These are phyloP conservation scores for Liolophura sinensis DNA, from an alignment of 1,140 invertebrate species.

Conservation along the genomic window DNA sequence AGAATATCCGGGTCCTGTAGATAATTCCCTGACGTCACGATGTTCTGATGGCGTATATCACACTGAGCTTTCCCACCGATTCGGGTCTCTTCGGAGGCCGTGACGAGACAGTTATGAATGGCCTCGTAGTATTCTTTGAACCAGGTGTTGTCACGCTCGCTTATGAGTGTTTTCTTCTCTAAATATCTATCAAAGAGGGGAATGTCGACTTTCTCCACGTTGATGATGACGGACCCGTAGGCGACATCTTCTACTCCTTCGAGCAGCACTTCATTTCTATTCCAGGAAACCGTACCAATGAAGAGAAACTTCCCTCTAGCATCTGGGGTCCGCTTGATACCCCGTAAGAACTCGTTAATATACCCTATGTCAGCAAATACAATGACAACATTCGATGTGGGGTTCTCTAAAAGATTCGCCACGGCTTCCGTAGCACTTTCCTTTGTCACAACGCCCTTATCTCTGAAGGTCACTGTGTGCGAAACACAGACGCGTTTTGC, in stretches of 20 bases:
- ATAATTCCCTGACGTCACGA: conserved; percentile 32
- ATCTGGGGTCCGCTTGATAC: conserved; percentile 27
- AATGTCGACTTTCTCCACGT: conserved; percentile 32
- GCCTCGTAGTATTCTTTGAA: conserved; percentile 53
- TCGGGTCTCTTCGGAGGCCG: conserved; percentile 17
- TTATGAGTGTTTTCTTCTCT: conserved; percentile 34
- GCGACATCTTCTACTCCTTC: conserved; percentile 31
- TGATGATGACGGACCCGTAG: conserved; percentile 36
- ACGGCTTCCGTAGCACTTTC: conserved; percentile 44
- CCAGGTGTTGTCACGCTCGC: conserved; percentile 51
- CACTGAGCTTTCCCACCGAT: conserved; percentile 17
- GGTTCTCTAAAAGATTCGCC: conserved; percentile 33
- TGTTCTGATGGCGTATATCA: conserved; percentile 18
- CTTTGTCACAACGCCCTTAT: conserved; percentile 28
- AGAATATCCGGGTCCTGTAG: conserved; percentile 42
- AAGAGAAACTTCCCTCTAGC: conserved; percentile 39
- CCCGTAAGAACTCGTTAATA: conserved; percentile 40
- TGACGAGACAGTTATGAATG: conserved; percentile 45
- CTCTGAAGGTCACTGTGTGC: conserved; percentile 35
- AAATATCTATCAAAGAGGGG: conserved; percentile 41
- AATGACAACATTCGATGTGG: conserved; percentile 48
- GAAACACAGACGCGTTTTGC: conserved; percentile 42
- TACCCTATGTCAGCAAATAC: conserved; percentile 36
- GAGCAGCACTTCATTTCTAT: conserved; percentile 34
- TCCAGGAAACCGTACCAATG: conserved; percentile 47